Evolutionary conservation across 2,888 invertebrate species (phyloP), one percentile per base, ranked within the genome.

Genomic region (Drosophila multiciliata): DNA sequence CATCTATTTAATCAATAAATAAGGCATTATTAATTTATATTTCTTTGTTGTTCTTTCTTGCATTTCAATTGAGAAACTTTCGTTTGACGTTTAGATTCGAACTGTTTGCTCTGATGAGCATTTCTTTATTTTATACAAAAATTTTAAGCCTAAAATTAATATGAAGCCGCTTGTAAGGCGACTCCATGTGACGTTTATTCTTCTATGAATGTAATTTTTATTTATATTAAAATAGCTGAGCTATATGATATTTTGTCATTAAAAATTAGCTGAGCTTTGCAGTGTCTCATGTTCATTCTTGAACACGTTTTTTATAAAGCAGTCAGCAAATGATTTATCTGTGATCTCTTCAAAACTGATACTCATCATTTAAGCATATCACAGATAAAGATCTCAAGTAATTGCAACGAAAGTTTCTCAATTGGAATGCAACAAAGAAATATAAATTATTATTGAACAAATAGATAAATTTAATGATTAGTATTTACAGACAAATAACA

Each of bases 1-100:
- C 63, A 32, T 63, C 36, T 38, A 63, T 66, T 66, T 66, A 6
- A 23, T 45, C 64, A 66, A 66, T 63, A 48, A 64, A 55, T 64
- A 66, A 64, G 5, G 11, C 53, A 40, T 50, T 60, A 32, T 35
- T 36, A 45, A 63, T 38, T 54, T 32, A 15, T 49, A 33, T 20
- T n/a, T 32, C 2, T 49, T 32, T 38, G 8, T 35, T 20, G 40
- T 26, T 52, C 15, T 20, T 15, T 35, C 8, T 60, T 42, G 62
- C 17, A 29, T 35, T 42, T 61, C 11, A 33, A 65, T 65, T 42
- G 42, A 29, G 63, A 62, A 52, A 65, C 52, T 42, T 52, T 42
- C n/a, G n/a, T n/a, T n/a, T 1, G 23, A 23, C 23, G 1, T 23
- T 23, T 23, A 23, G 23, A 23, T 1, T 23, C 23, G 23, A 23